Conservation (phyloP, 2,797 vertebrate species). For the Crenuchus spilurus region DNA sequence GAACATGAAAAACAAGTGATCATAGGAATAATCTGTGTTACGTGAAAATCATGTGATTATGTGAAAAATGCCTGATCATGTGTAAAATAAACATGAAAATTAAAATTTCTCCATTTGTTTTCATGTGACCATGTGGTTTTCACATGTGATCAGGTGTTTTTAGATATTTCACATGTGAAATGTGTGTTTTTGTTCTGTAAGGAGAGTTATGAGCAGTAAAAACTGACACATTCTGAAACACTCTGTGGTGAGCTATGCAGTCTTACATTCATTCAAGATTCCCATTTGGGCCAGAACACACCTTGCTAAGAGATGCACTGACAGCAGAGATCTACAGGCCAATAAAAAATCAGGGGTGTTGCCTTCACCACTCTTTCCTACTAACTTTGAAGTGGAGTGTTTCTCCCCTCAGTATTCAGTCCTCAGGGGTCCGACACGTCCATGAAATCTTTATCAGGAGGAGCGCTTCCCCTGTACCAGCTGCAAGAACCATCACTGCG, state of each 20-base stretch:
- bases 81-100: too few species aligned
- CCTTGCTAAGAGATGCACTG: background rate
- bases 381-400: too few species aligned
- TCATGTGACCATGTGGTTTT: too few species aligned
- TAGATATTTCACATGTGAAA: too few species aligned
- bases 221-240: background rate
- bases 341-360: background rate
- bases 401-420: background rate
- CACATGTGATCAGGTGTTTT: too few species aligned
- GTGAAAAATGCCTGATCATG: too few species aligned
- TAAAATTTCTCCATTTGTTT: too few species aligned
- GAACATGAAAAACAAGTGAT: too few species aligned
- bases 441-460: slow-evolving; percentile 85
- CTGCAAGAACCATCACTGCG: slow-evolving; percentile 84
- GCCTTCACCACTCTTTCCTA: background rate
- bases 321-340: background rate
- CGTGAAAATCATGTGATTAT: too few species aligned
- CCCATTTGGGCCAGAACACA: background rate
- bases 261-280: slow-evolving; percentile 59
- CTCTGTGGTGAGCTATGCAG: slow-evolving; percentile 23
- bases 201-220: background rate
- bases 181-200: too few species aligned
- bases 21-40: too few species aligned
- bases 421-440: slow-evolving; percentile 87
- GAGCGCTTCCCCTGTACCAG: slow-evolving; percentile 86